Evolutionary conservation across 2,797 vertebrate species (phyloP).

Genomic region (Etheostoma nigrum): DNA sequence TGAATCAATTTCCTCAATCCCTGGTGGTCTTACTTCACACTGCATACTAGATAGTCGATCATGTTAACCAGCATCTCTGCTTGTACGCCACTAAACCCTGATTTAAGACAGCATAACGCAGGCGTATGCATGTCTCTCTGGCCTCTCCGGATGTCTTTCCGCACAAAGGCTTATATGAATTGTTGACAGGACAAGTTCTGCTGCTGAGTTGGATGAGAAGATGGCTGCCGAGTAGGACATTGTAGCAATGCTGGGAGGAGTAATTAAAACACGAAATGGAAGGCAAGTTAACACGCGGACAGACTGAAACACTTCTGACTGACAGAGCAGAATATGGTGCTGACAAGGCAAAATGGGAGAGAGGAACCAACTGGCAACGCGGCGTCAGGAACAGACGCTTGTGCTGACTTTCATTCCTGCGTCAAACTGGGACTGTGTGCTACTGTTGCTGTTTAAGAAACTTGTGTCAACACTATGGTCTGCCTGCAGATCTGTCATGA

Average conservation of each 20-base stretch:
- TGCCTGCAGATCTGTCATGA: slow-evolving; percentile 62
- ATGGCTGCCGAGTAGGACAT: background rate
- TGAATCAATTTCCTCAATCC: slow-evolving; percentile 15
- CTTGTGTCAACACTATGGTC: slow-evolving; percentile 50
- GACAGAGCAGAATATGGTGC: slow-evolving; percentile 68
- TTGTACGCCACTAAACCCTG: slow-evolving; percentile 20
- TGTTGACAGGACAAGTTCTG: background rate
- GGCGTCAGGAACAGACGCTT: slow-evolving; percentile 10
- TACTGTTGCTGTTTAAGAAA: slow-evolving; percentile 17
- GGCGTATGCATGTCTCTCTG: slow-evolving; percentile 1
- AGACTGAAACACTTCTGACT: slow-evolving; percentile 41
- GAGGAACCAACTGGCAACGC: slow-evolving; percentile 59
- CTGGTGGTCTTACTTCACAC: slow-evolving; percentile 24
- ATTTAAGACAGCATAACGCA: slow-evolving; percentile 27
- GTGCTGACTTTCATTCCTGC: slow-evolving; percentile 9
- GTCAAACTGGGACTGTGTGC: slow-evolving; percentile 27
- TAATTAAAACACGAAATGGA: slow-evolving; percentile 27
- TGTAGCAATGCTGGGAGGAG: slow-evolving; percentile 11
- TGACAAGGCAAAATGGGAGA: slow-evolving; percentile 42
- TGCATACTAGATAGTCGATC: slow-evolving; percentile 14
- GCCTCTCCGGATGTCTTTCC: background rate
- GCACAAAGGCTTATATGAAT: slow-evolving; percentile 5
- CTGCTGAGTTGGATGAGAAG: slow-evolving; percentile 3
- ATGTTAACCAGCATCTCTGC: slow-evolving; percentile 32
- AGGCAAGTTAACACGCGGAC: slow-evolving; percentile 28